phyloP scores from a whole-genome alignment of 2,888 invertebrate genomes.

The Scaptomyza reducta region DNA sequence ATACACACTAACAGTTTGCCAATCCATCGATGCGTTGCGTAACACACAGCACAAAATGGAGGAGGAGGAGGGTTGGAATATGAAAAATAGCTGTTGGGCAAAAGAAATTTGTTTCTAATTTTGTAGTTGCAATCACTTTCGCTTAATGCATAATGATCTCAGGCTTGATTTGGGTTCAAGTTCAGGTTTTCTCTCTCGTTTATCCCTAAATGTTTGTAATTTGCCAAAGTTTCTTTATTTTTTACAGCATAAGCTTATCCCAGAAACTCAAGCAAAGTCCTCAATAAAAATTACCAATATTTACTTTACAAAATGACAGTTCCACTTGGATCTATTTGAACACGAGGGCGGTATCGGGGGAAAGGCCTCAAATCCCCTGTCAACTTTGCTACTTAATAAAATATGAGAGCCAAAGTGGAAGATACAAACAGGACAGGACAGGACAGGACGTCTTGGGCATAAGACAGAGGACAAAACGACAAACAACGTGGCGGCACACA shows the following conservation, averaged over 20 bases:
- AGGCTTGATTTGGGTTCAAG: constrained; percentile 57
- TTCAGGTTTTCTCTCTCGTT: constrained; percentile 33
- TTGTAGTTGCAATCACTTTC: constrained; percentile 61
- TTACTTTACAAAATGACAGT: constrained; percentile 79
- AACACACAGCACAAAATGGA: constrained; percentile 1
- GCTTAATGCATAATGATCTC: constrained; percentile 48
- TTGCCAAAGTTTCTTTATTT: constrained; percentile 46
- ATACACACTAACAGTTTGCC: constrained; percentile 27
- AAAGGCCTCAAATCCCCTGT: constrained; percentile 73
- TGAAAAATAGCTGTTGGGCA: not conserved
- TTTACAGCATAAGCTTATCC: constrained; percentile 53
- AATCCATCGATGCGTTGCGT: constrained; percentile 34
- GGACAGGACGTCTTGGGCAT: constrained; percentile 15
- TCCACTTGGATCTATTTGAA: constrained; percentile 40
- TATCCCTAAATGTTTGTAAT: constrained; percentile 64
- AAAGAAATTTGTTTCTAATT: constrained; percentile 59
- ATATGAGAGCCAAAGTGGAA: constrained; percentile 76
- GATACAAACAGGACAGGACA: constrained; percentile 45
- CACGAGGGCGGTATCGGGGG: not conserved
- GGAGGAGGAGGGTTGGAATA: too few relatives aligned
- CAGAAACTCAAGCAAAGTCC: constrained; percentile 63
- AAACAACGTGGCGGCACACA: constrained; percentile 14
- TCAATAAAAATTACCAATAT: constrained; percentile 80
- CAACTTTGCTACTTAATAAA: constrained; percentile 79
- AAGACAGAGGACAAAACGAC: constrained; percentile 11